Evolutionary conservation across 2,797 vertebrate genomes (phyloP).

Genomic region (Sylvilagus floridanus): DNA sequence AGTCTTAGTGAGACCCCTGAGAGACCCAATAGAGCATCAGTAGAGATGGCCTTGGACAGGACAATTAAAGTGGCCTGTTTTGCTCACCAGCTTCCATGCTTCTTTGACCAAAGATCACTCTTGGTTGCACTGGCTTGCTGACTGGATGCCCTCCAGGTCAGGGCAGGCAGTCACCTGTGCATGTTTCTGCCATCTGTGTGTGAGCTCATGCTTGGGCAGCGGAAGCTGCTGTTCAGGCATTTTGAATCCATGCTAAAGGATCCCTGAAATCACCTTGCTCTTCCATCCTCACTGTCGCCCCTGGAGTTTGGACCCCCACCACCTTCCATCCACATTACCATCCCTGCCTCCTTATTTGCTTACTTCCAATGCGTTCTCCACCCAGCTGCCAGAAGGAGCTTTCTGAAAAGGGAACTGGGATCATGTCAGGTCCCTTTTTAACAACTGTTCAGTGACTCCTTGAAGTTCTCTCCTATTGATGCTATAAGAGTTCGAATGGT

Average conservation of each 20-base stretch:
- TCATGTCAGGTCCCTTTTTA: not conserved
- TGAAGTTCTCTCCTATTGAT: not conserved
- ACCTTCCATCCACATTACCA: not conserved
- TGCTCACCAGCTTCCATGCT: not conserved
- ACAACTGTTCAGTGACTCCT: not conserved
- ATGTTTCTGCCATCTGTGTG: not conserved
- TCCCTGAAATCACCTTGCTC: not conserved
- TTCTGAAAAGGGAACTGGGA: constrained; percentile 17
- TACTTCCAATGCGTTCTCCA: not conserved
- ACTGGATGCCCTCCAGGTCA: not conserved
- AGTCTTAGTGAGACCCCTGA: not conserved
- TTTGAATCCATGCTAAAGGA: not conserved
- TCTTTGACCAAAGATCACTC: not conserved
- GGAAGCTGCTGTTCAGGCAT: not conserved
- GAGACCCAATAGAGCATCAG: not conserved
- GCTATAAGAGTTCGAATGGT: not conserved
- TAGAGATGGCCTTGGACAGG: not conserved
- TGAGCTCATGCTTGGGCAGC: not conserved
- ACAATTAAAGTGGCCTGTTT: not conserved
- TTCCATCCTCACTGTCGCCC: not conserved
- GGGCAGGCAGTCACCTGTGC: not conserved
- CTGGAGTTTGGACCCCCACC: not conserved
- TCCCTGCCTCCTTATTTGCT: not conserved
- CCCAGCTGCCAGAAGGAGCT: not conserved
- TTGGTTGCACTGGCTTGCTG: not conserved